A percentile compares a stretch with the other conserved stretches of the same genome.
Conservation (phyloP, 2,113 vertebrate species). For the Orthochromis malagaraziensis region DNA sequence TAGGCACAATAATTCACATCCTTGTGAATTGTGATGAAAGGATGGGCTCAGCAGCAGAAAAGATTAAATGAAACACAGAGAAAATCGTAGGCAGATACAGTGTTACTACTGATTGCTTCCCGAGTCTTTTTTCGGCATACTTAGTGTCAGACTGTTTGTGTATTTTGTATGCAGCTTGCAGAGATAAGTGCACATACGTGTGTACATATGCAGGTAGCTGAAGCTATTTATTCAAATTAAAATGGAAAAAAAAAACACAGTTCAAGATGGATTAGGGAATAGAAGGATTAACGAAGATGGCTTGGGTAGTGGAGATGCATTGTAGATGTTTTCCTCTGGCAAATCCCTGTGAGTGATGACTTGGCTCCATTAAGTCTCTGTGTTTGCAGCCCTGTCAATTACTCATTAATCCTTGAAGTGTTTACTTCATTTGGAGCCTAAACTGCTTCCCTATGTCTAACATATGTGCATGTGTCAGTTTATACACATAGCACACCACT, state of each 20-base stretch:
- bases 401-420: constrained; percentile 52
- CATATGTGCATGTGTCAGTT: neutral
- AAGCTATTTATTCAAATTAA: neutral
- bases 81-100: neutral
- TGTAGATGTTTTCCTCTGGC: constrained; percentile 35
- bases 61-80: neutral
- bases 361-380: constrained; percentile 40
- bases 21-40: neutral
- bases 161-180: neutral
- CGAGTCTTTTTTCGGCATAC: neutral
- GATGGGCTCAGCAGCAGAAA: neutral
- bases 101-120: neutral
- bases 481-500: neutral
- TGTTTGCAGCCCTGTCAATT: constrained; percentile 43
- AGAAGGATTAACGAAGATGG: constrained; percentile 19
- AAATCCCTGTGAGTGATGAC: constrained; percentile 59
- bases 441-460: neutral
- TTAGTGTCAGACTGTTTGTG: neutral
- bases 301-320: neutral
- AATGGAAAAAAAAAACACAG: neutral
- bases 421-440: constrained; percentile 29
- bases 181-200: neutral
- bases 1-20: neutral
- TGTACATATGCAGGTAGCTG: neutral
- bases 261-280: neutral